Evolutionary conservation across 2,888 invertebrate genomes (phyloP).

Genomic region (Melinaea menophilus): DNA sequence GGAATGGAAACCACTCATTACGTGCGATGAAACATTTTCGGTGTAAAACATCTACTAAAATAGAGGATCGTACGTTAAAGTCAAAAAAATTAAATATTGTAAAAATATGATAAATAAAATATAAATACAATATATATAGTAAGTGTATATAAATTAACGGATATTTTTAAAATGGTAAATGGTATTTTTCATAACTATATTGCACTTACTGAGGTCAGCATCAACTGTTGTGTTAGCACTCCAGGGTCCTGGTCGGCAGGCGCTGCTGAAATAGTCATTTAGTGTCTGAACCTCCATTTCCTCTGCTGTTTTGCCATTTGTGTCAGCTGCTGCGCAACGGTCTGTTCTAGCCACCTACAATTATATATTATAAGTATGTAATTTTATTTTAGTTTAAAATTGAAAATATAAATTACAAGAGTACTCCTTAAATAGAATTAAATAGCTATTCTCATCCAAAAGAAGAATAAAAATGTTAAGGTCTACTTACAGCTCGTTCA

Average conservation of each 20-base stretch:
- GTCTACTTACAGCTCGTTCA: slow-evolving; percentile 63
- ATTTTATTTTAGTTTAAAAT: neutral
- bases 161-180: neutral
- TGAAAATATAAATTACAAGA: neutral
- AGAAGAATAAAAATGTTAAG: neutral
- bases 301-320: slow-evolving; percentile 57
- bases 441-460: neutral
- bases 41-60: too few species aligned
- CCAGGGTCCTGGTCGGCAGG: slow-evolving; percentile 87
- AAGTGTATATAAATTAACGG: neutral
- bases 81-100: too few species aligned
- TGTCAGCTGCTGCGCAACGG: slow-evolving; percentile 44
- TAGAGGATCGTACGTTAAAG: too few species aligned
- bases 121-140: neutral
- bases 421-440: neutral
- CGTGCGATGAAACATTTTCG: too few species aligned
- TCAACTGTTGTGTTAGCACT: slow-evolving; percentile 74
- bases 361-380: neutral
- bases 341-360: slow-evolving; percentile 57
- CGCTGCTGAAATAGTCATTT: slow-evolving; percentile 80
- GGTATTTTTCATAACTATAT: neutral
- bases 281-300: slow-evolving; percentile 81
- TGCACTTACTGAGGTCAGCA: slow-evolving; percentile 76
- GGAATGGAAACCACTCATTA: too few species aligned
- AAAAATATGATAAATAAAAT: neutral